Conservation (phyloP, 2,113 vertebrate genomes). For the Zosterops japonicus region DNA sequence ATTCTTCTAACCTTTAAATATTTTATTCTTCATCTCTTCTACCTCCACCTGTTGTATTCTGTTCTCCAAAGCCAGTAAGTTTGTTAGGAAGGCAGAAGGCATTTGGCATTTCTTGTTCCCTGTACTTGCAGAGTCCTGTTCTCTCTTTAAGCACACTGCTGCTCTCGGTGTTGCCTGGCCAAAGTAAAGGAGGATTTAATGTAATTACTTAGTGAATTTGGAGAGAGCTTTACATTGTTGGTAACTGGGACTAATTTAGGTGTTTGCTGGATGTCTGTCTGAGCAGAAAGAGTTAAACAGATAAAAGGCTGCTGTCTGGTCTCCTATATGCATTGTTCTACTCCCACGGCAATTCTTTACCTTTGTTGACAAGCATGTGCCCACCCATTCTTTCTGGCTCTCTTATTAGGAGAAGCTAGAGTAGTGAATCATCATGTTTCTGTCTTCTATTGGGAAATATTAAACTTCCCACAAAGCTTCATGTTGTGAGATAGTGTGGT, state of each 20-base stretch:
- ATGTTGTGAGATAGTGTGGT: not conserved
- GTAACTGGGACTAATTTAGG: not conserved
- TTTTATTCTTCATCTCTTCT: not conserved
- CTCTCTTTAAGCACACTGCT: not conserved
- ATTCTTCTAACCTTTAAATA: not conserved
- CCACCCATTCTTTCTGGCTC: not conserved
- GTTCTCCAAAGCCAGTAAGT: not conserved
- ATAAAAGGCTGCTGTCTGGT: not conserved
- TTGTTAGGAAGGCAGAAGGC: not conserved
- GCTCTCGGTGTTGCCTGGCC: not conserved
- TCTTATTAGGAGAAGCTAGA: not conserved
- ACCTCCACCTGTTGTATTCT: not conserved
- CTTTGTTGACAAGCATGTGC: not conserved
- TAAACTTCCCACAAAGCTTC: not conserved
- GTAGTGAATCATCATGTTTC: not conserved
- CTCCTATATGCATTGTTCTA: not conserved
- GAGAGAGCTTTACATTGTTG: not conserved
- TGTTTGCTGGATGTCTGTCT: not conserved
- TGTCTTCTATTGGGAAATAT: not conserved
- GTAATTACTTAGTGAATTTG: not conserved
- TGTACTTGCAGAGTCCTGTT: not conserved
- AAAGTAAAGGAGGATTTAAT: not conserved
- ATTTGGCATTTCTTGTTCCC: not conserved
- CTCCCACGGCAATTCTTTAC: not conserved
- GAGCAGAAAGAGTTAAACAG: not conserved